phyloP scores from a whole-genome alignment of 2,797 vertebrate genomes.

The Intellagama lesueurii region DNA sequence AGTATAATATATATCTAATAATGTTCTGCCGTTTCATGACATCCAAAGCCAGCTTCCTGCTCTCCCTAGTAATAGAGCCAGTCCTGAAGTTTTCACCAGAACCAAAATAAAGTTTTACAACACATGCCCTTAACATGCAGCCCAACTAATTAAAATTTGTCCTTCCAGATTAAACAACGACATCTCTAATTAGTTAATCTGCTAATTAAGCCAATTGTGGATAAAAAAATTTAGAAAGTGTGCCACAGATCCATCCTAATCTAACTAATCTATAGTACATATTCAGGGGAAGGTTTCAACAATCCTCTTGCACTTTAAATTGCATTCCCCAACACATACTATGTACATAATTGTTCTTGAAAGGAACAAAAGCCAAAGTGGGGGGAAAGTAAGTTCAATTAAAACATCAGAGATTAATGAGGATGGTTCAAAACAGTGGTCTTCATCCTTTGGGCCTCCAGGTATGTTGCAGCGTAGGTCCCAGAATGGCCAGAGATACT shows the following conservation, averaged over 20 bases:
- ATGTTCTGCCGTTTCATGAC: background rate
- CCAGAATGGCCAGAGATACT: too few species aligned
- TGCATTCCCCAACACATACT: background rate
- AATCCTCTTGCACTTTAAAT: constrained; percentile 14
- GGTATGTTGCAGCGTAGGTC: too few species aligned
- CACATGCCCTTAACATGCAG: background rate
- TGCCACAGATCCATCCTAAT: background rate
- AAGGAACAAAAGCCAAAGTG: background rate
- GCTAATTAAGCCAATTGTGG: constrained; percentile 22
- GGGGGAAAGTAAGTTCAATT: background rate
- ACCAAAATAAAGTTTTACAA: constrained; percentile 3
- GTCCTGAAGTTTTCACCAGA: constrained; percentile 7
- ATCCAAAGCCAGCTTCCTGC: background rate
- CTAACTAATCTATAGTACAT: background rate
- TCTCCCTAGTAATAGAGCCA: background rate
- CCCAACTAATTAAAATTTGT: constrained; percentile 25
- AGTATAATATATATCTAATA: background rate
- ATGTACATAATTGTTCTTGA: background rate
- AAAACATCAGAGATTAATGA: constrained; percentile 2
- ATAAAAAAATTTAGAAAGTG: constrained; percentile 25
- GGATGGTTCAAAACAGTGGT: background rate
- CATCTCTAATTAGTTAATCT: constrained; percentile 19
- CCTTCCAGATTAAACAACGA: constrained; percentile 25
- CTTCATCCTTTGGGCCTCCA: too few species aligned
- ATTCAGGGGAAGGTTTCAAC: background rate